Percentiles rank a stretch among this genome's conserved stretches.
These are phyloP conservation scores for Rhombomys opimus DNA, from an alignment of 2,113 vertebrate species.

Conservation along the genomic window DNA sequence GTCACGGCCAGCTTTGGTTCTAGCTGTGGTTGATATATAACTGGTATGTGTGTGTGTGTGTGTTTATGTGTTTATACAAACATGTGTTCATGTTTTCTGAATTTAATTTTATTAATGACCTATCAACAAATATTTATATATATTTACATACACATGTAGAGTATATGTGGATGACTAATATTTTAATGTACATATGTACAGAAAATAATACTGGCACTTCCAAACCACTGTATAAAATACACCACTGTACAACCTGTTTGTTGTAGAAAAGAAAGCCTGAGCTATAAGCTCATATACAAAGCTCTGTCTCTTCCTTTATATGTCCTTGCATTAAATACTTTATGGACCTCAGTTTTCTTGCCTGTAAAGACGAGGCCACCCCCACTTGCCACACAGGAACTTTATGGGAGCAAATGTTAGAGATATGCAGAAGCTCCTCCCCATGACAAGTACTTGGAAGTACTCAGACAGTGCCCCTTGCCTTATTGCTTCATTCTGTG, in stretches of 20 bases:
- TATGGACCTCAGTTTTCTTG: neutral
- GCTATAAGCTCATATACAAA: neutral
- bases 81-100: neutral
- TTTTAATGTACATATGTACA: neutral
- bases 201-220: neutral
- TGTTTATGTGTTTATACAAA: neutral
- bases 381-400: neutral
- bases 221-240: neutral
- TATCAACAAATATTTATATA: slow-evolving; percentile 2
- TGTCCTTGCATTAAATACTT: neutral
- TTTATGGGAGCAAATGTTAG: neutral
- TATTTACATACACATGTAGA: neutral
- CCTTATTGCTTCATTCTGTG: neutral
- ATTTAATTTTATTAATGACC: slow-evolving; percentile 7
- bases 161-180: neutral
- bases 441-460: neutral
- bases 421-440: neutral
- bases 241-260: neutral
- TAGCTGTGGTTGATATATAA: neutral
- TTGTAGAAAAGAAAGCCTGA: neutral
- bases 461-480: neutral
- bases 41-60: too few relatives aligned
- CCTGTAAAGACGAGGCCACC: neutral
- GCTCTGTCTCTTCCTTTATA: neutral
- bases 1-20: neutral